Evolutionary conservation across 1,140 invertebrate genomes (phyloP), one percentile per base, ranked within the genome.

Genomic region (Steinernema feltiae): DNA sequence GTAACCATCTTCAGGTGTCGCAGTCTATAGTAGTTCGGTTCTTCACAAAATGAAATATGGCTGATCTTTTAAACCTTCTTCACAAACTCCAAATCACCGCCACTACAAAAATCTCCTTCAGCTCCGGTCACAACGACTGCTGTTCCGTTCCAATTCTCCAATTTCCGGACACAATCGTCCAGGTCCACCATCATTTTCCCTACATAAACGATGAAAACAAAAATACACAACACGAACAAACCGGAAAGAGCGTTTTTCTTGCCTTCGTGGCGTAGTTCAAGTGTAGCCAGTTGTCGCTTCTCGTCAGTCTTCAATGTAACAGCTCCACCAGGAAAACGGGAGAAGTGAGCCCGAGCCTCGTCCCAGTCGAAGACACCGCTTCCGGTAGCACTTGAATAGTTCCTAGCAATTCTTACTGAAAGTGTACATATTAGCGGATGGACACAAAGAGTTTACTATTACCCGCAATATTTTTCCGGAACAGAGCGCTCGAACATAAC

Each of bases 81-180:
- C n/a, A 74, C 63, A 74, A 74, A 74, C n/a, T 69, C 63, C 29
- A 74, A 69, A 74, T 74, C 73, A 24, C 73, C 73, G n/a, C 73
- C 73, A 18, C 18, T 74, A 32, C 73, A 74, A 7, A 74, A 74
- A 32, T 74, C 46, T n/a, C 31, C 63, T 18, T 69, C 30, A 15
- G 73, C 48, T 24, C 73, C 73, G n/a, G 48, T 31, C 12, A 74
- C 21, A 17, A 74, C 69, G 15, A 48, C 73, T 31, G 41, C 30
- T 12, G 48, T 72, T 29, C 73, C 73, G 30, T 70, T 35, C 73
- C 73, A 74, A n/a, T 18, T 24, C n/a, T 74, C 73, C 27, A 74
- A 15, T 1, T 74, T 24, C 7, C 48, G 32, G 12, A 74, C 73
- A 30, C 31, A 48, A 0, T 53, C 18, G 1, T 74, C 73, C 30